Conservation (phyloP, 2,113 vertebrate genomes). For the Gambusia holbrooki region DNA sequence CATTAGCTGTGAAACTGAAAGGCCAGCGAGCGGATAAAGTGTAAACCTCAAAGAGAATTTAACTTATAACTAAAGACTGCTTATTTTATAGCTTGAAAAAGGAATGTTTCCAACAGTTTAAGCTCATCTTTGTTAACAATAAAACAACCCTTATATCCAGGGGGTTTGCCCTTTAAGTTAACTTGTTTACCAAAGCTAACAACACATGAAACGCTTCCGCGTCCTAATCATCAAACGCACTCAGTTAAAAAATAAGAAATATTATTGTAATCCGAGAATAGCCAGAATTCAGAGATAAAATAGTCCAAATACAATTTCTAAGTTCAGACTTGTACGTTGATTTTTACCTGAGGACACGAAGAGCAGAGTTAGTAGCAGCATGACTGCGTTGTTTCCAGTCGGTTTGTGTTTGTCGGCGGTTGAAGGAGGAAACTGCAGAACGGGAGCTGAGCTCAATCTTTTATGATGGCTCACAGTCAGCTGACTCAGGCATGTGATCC, state of each 20-base stretch:
- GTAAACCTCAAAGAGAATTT: neutral
- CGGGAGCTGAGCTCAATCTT: constrained; percentile 17
- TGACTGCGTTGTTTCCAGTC: constrained; percentile 53
- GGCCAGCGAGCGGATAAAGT: neutral
- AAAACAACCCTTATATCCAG: fast-evolving
- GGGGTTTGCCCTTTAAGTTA: neutral
- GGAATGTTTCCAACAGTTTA: neutral
- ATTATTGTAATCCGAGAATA: fast-evolving
- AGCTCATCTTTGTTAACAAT: neutral
- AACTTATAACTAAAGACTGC: neutral
- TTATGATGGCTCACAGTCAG: constrained; percentile 70
- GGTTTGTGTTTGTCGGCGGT: fast-evolving
- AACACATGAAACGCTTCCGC: constrained; percentile 48
- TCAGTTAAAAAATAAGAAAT: constrained; percentile 7
- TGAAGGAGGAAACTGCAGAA: constrained; percentile 41
- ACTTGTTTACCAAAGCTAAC: constrained; percentile 30
- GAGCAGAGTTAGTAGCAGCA: constrained; percentile 75
- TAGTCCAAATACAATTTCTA: neutral
- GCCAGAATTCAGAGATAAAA: neutral
- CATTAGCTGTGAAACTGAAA: neutral
- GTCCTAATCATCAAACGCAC: constrained; percentile 33
- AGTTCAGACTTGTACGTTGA: fast-evolving
- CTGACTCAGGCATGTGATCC: constrained; percentile 74
- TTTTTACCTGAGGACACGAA: constrained; percentile 79
- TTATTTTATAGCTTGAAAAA: neutral